Evolutionary conservation across 2,113 vertebrate genomes (phyloP), one percentile per base, ranked within the genome.

Genomic region (Globicephala melas): DNA sequence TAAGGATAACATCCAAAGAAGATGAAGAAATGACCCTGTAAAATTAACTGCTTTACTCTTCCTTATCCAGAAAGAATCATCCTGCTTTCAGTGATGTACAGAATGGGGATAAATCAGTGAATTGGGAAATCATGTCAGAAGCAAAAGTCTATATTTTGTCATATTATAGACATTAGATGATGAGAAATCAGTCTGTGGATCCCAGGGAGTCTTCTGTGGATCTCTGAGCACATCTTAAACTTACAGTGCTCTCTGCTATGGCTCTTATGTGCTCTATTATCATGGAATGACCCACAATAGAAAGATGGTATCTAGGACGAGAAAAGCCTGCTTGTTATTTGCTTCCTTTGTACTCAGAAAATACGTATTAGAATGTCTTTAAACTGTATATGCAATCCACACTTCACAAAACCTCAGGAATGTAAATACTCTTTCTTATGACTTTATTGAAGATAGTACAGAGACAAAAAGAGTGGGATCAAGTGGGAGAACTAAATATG

Each of bases 331-430:
- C 25, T 91, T 62, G 62, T 53, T n/a, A 53, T 44, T 86, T 93
- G 20, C 41, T 95, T 91, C 81, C 31, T 79, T 74, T 76, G n/a
- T 36, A 36, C 63, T 58, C 55, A 83, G 60, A 82, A 88, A 79
- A 93, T 36, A 65, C 58, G 26, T 5, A 36, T 25, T 80, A 67
- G 38, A 71, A 65, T 86, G 17, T 88, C 58, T 89, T 89, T 68
- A 77, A 96, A 38, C 13, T 77, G 8, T 84, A 44, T 6, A 31
- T 85, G 20, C 17, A 25, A 58, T 21, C 15, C 80, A 13, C 44
- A 65, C 73, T 87, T 88, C 58, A 89, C 36, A 60, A 92, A 71
- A 73, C 4, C 8, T 33, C 36, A 8, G 6, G 5, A 82, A 74
- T 73, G 12, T 28, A 77, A 58, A 58, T 83, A 3, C 63, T 67